phyloP scores from a whole-genome alignment of 2,888 invertebrate species.

The Piscicola geometra region DNA sequence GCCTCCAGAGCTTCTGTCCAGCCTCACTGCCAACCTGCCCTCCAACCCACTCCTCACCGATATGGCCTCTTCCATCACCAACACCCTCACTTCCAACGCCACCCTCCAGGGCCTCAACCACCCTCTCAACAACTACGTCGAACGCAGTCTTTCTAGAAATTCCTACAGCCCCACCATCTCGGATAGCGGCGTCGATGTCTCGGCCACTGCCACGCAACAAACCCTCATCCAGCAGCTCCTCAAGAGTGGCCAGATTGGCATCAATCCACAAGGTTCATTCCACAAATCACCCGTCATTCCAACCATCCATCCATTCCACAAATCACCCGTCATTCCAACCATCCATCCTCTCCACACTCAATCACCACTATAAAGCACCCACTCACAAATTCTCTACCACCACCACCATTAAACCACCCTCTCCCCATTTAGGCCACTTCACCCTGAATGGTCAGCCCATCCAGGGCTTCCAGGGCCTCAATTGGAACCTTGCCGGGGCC shows the following conservation, averaged over 20 bases:
- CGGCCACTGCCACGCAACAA: constrained; percentile 49
- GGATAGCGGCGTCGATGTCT: constrained; percentile 54
- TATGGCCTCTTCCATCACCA: constrained; percentile 34
- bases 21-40: constrained; percentile 46
- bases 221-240: constrained; percentile 79
- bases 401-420: constrained; percentile 51
- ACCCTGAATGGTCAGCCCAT: constrained; percentile 52
- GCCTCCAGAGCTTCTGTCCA: constrained; percentile 35
- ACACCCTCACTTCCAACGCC: constrained; percentile 36
- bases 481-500: constrained; percentile 17
- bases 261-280: constrained; percentile 58
- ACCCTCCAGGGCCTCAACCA: constrained; percentile 6
- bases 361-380: neutral
- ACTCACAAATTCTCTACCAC: constrained; percentile 48
- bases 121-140: constrained; percentile 35
- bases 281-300: neutral
- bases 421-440: constrained; percentile 47
- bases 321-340: neutral
- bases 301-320: neutral
- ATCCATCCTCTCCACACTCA: no score
- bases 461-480: constrained; percentile 43
- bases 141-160: constrained; percentile 49
- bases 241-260: constrained; percentile 68
- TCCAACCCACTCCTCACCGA: constrained; percentile 37
- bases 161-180: constrained; percentile 55